Evolutionary conservation across 2,113 vertebrate genomes (phyloP), one percentile per base, ranked within the genome.

Genomic region (Plecotus auritus): DNA sequence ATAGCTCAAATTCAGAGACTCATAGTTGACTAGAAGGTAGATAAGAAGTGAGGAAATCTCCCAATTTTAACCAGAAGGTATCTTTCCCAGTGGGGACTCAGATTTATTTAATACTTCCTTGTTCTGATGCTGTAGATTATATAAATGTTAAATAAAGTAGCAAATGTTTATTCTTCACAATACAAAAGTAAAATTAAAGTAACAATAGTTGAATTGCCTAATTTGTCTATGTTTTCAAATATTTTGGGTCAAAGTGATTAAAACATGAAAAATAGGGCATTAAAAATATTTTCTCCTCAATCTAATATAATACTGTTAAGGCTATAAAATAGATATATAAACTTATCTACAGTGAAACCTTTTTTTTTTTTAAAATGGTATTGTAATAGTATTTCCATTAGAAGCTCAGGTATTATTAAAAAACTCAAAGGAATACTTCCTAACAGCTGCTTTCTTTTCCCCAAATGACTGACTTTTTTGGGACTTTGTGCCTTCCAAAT

Each of bases 361-460:
- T n/a, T 84, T 72, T 45, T 70, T 89, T 32, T n/a, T 69, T 61
- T 16, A 67, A 94, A 87, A 72, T 64, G 54, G 22, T 72, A 77
- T 45, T 70, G 69, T 40, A 95, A 93, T 37, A 91, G 42, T 96
- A 51, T 92, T 93, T 97, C 88, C 84, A 95, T 91, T 95, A 42
- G 69, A 95, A 95, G 94, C 91, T 96, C 96, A 95, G 90, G 45
- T 95, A 97, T 97, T 98, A 97, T 61, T 26, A 56, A 92, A 86
- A 97, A 88, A 80, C 73, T 42, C 81, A 97, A 86, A 97, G 90
- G 76, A 97, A 45, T 93, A 95, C 80, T 97, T 97, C 85, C 67
- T 95, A 96, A 96, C 97, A 98, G 97, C 95, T 98, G 95, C 97
- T 96, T 95, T 92, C 37, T 90, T 96, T 88, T 97, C 94, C 96